These are phyloP conservation scores for Ophiothrix spiculata DNA, from an alignment of 35 echinoderm and acorn worm species.

Conservation along the genomic window DNA sequence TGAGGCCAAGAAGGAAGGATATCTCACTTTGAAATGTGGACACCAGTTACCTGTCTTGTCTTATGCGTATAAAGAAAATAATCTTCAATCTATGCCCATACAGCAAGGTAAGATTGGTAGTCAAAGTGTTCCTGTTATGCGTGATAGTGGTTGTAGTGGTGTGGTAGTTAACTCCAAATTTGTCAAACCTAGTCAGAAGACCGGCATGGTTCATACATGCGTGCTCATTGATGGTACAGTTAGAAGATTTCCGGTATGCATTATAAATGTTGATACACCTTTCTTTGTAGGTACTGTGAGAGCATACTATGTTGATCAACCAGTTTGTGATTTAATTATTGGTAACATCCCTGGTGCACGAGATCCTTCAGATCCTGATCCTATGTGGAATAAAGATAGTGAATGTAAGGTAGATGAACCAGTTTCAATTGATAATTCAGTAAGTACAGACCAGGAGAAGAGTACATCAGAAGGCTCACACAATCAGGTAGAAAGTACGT, in stretches of 20 bases:
- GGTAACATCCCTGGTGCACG: constrained; percentile 19
- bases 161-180: constrained; percentile 9
- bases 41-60: constrained; percentile 10
- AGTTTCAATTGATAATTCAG: too few relatives aligned
- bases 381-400: too few relatives aligned
- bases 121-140: not conserved
- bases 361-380: not conserved
- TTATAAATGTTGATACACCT: constrained; percentile 1
- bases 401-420: too few relatives aligned
- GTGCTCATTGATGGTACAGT: constrained; percentile 34
- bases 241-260: constrained; percentile 6
- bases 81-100: constrained; percentile 27
- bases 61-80: not conserved
- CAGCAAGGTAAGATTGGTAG: constrained; percentile 2
- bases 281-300: constrained; percentile 20
- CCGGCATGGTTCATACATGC: constrained; percentile 28
- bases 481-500: too few relatives aligned
- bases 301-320: constrained; percentile 19
- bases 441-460: constrained; percentile 30
- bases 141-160: constrained; percentile 47
- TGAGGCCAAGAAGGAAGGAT: not conserved
- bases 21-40: not conserved
- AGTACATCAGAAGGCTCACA: too few relatives aligned
- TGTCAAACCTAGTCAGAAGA: constrained; percentile 21
- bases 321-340: constrained; percentile 40